Evolutionary conservation across 2,113 vertebrate genomes (phyloP).

Genomic region (Barnardius zonarius): DNA sequence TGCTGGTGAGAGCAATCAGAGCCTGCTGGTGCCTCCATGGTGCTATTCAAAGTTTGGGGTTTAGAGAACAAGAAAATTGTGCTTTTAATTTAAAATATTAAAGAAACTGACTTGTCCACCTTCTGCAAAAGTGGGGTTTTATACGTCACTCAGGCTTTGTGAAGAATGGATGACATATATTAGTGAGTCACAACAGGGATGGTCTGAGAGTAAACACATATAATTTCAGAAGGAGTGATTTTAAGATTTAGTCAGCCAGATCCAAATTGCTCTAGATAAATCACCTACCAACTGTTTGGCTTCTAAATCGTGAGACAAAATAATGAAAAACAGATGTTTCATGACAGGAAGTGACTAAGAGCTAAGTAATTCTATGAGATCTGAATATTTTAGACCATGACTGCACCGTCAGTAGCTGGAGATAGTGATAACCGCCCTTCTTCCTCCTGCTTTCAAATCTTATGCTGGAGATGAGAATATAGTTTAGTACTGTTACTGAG

Average conservation of each 20-base stretch:
- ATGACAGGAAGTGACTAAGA: neutral
- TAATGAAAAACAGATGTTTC: constrained; percentile 3
- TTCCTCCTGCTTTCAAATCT: neutral
- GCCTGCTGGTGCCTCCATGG: neutral
- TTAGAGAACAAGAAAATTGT: neutral
- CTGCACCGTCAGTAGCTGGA: neutral
- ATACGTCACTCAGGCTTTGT: neutral
- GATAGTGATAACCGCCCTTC: neutral
- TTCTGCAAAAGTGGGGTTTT: neutral
- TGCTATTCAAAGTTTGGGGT: neutral
- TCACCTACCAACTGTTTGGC: neutral
- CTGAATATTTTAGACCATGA: constrained; percentile 6
- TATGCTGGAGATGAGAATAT: neutral
- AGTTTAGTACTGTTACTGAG: neutral
- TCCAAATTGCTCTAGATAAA: neutral
- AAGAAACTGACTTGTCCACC: neutral
- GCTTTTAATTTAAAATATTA: neutral
- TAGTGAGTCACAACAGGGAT: neutral
- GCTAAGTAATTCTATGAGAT: neutral
- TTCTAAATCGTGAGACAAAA: constrained; percentile 20
- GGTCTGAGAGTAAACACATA: neutral
- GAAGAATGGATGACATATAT: neutral
- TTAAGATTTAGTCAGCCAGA: neutral
- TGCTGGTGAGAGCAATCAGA: neutral
- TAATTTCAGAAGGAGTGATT: neutral